Evolutionary conservation across 1,140 invertebrate species (phyloP).

Genomic region (Diploscapter pachys): DNA sequence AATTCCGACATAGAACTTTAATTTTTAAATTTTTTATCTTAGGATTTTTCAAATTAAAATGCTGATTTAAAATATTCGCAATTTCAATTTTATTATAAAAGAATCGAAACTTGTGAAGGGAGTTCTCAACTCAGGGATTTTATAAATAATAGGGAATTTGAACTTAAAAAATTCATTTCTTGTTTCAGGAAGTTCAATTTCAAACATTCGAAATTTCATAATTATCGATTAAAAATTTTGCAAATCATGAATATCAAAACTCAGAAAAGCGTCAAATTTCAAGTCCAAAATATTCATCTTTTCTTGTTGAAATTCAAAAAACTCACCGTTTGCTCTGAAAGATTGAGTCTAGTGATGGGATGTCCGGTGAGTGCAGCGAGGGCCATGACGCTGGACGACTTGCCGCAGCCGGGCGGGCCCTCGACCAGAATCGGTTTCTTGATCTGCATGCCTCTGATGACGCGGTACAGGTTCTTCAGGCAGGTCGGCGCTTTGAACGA

Average conservation of each 20-base stretch:
- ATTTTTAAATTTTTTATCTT: not conserved
- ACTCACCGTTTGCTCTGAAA: constrained; percentile 90
- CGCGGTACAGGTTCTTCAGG: constrained; percentile 74
- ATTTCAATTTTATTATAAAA: too few species aligned
- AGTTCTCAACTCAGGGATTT: too few species aligned
- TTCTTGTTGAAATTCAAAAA: constrained; percentile 14
- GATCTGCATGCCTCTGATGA: constrained; percentile 75
- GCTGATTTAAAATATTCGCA: not conserved
- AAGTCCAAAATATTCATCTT: not conserved
- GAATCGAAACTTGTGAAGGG: too few species aligned
- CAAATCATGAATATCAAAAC: too few species aligned
- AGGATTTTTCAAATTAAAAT: not conserved
- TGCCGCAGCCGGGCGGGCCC: constrained; percentile 95
- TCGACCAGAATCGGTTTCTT: constrained; percentile 86
- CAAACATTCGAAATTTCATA: too few species aligned
- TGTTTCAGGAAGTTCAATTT: too few species aligned
- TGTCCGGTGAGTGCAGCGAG: constrained; percentile 80
- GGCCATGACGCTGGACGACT: constrained; percentile 89
- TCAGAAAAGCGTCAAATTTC: too few species aligned
- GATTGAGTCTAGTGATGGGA: constrained; percentile 82
- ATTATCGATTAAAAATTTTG: too few species aligned
- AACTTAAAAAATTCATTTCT: too few species aligned
- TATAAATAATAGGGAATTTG: too few species aligned
- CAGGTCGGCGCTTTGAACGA: constrained; percentile 79
- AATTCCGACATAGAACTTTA: too few species aligned